These are phyloP conservation scores for Cuculus canorus DNA, from an alignment of 2,797 vertebrate genomes.

Conservation along the genomic window DNA sequence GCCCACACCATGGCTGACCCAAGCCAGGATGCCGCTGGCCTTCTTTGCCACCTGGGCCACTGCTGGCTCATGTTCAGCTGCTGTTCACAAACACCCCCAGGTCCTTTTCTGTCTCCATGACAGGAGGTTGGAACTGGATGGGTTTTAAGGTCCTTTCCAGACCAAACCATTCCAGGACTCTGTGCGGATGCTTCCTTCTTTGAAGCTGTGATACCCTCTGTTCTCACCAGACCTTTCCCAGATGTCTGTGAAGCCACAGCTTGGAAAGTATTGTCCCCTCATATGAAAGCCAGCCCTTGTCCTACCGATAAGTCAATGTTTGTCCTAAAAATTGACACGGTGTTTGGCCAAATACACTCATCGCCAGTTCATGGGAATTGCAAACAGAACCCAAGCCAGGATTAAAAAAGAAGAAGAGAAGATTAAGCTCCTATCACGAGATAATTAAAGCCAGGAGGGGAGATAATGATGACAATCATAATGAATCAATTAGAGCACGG, in stretches of 20 bases:
- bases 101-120: too few species aligned
- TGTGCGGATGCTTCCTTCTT: neutral
- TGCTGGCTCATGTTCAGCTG: too few species aligned
- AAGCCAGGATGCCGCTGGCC: too few species aligned
- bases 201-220: neutral
- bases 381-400: constrained; percentile 14
- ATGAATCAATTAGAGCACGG: neutral
- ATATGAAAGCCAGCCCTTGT: neutral
- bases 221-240: neutral
- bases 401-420: neutral
- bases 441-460: constrained; percentile 48
- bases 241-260: neutral
- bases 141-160: too few species aligned
- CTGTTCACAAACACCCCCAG: too few species aligned
- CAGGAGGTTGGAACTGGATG: too few species aligned
- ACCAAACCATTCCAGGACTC: too few species aligned
- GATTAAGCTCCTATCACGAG: constrained; percentile 40
- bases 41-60: too few species aligned
- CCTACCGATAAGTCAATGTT: neutral
- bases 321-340: neutral
- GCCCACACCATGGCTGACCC: too few species aligned
- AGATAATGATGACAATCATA: constrained; percentile 5
- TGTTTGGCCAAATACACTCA: neutral
- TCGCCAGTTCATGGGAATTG: neutral
- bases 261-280: neutral